A percentile compares a stretch with the other conserved stretches of the same genome.
These are phyloP conservation scores for Proales similis DNA, from an alignment of 1,140 invertebrate genomes.

Conservation along the genomic window DNA sequence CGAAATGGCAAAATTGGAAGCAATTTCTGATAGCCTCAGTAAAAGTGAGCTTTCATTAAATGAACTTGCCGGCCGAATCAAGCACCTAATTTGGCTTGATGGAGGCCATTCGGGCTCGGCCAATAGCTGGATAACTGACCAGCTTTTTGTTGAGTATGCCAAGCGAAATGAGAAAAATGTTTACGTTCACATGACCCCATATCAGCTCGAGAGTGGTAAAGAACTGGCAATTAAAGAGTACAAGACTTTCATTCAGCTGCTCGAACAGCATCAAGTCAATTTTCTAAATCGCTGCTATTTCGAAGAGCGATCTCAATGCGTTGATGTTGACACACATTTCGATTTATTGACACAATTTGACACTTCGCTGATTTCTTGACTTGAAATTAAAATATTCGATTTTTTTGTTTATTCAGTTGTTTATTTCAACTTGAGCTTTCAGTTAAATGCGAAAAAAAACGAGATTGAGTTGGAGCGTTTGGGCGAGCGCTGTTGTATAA, in stretches of 20 bases:
- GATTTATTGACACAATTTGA: constrained; percentile 33
- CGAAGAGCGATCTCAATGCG: constrained; percentile 3
- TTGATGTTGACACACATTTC: constrained; percentile 28
- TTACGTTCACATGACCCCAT: constrained; percentile 24
- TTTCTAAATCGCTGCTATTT: constrained; percentile 34
- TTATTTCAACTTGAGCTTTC: too few relatives aligned
- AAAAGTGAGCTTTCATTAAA: background rate
- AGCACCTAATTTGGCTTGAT: constrained; percentile 30
- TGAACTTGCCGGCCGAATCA: too few relatives aligned
- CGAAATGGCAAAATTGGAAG: background rate
- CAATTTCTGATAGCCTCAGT: background rate
- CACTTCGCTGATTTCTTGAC: constrained; percentile 15
- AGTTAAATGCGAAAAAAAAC: too few relatives aligned
- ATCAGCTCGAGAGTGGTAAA: constrained; percentile 29
- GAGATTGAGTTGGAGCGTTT: too few relatives aligned
- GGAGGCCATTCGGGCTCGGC: constrained; percentile 21
- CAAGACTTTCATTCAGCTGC: constrained; percentile 2
- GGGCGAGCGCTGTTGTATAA: too few relatives aligned
- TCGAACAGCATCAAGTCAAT: constrained; percentile 9
- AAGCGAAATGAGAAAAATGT: constrained; percentile 1
- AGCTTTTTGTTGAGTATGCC: background rate
- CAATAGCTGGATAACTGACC: constrained; percentile 9
- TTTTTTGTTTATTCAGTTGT: background rate
- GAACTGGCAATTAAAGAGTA: constrained; percentile 14
- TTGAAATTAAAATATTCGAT: background rate